Evolutionary conservation across 2,888 invertebrate species (phyloP), one percentile per base, ranked within the genome.

Genomic region (Chloromyia formosa): DNA sequence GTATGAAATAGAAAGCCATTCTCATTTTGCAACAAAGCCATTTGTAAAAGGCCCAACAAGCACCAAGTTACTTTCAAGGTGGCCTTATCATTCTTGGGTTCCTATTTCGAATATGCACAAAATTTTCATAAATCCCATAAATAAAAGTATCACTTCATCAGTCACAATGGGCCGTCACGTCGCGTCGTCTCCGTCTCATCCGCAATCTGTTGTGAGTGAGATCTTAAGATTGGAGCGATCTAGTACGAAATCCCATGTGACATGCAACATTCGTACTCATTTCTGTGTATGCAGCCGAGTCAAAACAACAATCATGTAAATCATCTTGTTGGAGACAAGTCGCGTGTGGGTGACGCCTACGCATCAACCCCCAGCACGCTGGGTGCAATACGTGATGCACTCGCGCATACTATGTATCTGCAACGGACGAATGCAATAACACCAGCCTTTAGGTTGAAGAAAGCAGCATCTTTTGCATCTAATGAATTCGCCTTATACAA

Each of bases 271-370:
- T 35, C 27, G 7, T 35, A 35, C 3, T 35, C 27, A 35, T 35
- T 35, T 35, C 27, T 35, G 27, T 7, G 49, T 49, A 12, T 49
- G 27, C 66, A 10, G 22, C n/a, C n/a, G 12, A 71, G 56, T 58
- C 58, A 40, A 20, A 69, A 56, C 71, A 58, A 71, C 71, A 53
- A 71, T 35, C 69, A 16, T 35, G 58, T 71, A 71, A 71, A 71
- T 71, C 71, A 71, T 71, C 56, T 71, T 56, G 71, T 58, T 20
- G 42, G 58, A 58, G 71, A 71, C 71, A 71, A 58, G 71, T 56
- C 71, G 71, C 71, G 71, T 71, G 71, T 71, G 71, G 71, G 71
- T 58, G 71, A 58, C 71, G 27, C 71, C 71, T 40, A 71, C 71
- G 58, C 71, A 22, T 40, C 35, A 12, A 14, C 56, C n/a, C 40